Percentiles rank a stretch among this genome's conserved stretches.
Evolutionary conservation across 2,888 invertebrate genomes (phyloP).

Genomic region (Drosophila vallismaia): DNA sequence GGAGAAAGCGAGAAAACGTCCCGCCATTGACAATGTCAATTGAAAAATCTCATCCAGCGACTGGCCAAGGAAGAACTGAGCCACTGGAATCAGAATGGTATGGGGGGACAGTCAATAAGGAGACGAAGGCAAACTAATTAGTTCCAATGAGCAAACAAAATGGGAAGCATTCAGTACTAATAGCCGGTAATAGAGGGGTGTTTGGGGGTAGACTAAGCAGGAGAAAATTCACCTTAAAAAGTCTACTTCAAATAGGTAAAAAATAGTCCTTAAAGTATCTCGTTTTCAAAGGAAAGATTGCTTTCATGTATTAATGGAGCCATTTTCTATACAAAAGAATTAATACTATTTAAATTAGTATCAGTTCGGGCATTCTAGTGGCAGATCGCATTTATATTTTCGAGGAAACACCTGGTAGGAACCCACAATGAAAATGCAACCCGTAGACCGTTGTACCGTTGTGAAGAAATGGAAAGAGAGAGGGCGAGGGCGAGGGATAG

Average conservation of each 20-base stretch:
- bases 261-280: background rate
- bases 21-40: constrained; percentile 67
- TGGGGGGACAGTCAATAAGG: constrained; percentile 61
- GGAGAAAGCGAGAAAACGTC: constrained; percentile 17
- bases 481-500: constrained; percentile 29
- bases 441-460: background rate
- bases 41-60: constrained; percentile 63
- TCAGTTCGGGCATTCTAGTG: constrained; percentile 9
- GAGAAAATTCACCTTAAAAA: background rate
- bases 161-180: constrained; percentile 45
- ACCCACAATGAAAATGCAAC: constrained; percentile 35
- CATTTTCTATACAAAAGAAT: constrained; percentile 1
- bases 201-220: background rate
- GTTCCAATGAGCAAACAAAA: constrained; percentile 72
- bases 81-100: constrained; percentile 7
- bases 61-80: constrained; percentile 15
- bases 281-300: background rate
- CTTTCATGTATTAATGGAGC: background rate
- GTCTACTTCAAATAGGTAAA: background rate
- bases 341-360: constrained; percentile 12
- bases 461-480: constrained; percentile 31
- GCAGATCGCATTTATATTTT: constrained; percentile 19
- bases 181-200: constrained; percentile 29
- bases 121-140: constrained; percentile 73
- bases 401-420: constrained; percentile 30